These are phyloP conservation scores for Globodera ellingtonae DNA, from an alignment of 1,140 invertebrate species.

Conservation along the genomic window DNA sequence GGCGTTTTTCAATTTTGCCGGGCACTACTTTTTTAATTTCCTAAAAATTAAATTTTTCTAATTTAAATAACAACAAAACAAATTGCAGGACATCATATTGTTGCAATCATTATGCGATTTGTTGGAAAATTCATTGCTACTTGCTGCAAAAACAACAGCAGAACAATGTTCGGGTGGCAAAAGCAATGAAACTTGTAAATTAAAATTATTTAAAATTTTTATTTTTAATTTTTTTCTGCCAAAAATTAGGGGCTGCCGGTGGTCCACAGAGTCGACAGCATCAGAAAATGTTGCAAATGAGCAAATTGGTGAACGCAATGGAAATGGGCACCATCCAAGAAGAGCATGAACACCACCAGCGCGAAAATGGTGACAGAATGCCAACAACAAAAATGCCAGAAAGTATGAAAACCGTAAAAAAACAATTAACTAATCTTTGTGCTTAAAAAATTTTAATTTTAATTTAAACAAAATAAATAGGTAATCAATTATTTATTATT, in stretches of 20 bases:
- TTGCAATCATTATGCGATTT: constrained; percentile 9
- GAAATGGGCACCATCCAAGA: constrained; percentile 28
- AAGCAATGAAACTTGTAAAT: constrained; percentile 16
- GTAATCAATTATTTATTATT: no score
- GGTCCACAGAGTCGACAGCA: constrained; percentile 5
- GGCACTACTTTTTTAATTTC: no score
- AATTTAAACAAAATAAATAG: no score
- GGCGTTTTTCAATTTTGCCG: no score
- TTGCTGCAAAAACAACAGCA: background rate
- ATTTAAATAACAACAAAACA: background rate
- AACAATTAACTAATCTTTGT: background rate
- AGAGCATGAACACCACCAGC: constrained; percentile 17
- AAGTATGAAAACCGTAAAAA: constrained; percentile 4
- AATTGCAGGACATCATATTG: constrained; percentile 3
- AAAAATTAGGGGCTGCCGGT: constrained; percentile 16
- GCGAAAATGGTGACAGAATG: background rate
- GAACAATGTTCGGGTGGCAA: background rate
- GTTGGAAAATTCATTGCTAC: constrained; percentile 13
- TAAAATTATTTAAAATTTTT: background rate
- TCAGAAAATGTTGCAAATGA: constrained; percentile 19
- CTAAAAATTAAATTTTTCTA: background rate
- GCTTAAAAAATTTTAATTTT: background rate
- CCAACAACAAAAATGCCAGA: background rate
- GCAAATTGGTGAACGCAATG: constrained; percentile 18
- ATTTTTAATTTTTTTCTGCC: background rate